Conservation (phyloP, 2,888 invertebrate genomes). For the Idaea straminata region DNA sequence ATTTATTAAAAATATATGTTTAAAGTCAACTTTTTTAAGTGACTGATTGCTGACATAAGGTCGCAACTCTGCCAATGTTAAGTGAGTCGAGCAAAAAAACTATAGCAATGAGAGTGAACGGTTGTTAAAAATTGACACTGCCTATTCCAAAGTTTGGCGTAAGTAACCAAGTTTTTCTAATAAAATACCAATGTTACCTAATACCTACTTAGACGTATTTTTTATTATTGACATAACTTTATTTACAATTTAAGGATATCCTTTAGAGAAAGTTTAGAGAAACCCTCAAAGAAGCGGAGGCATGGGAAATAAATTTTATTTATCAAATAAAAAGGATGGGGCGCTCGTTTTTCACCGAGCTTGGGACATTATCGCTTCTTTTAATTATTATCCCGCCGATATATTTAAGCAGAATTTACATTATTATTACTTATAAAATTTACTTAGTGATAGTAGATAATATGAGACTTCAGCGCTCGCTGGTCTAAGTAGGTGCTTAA, state of each 20-base stretch:
- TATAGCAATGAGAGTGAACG: no score
- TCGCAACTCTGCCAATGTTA: no score
- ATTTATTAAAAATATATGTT: no score
- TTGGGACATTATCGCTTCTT: conserved; percentile 78
- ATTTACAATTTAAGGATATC: not conserved
- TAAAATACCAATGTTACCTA: conserved; percentile 38
- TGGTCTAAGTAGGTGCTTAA: no score
- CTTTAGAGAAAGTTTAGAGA: conserved; percentile 46
- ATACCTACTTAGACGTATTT: conserved; percentile 41
- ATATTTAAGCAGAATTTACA: conserved; percentile 52
- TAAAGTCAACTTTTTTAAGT: no score
- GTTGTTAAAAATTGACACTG: no score
- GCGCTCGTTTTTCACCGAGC: conserved; percentile 75
- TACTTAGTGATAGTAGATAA: not conserved
- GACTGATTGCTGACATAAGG: no score
- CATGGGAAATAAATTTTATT: conserved; percentile 77
- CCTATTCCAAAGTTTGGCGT: no score
- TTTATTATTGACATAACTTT: not conserved
- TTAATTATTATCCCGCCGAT: conserved; percentile 79
- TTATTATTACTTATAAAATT: not conserved
- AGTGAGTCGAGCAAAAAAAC: no score
- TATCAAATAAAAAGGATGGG: conserved; percentile 80
- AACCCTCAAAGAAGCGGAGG: conserved; percentile 59
- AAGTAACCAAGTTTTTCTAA: conserved; percentile 2
- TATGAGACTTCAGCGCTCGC: no score